phyloP scores from a whole-genome alignment of 2,797 vertebrate species.

The Anguilla pacifica region DNA sequence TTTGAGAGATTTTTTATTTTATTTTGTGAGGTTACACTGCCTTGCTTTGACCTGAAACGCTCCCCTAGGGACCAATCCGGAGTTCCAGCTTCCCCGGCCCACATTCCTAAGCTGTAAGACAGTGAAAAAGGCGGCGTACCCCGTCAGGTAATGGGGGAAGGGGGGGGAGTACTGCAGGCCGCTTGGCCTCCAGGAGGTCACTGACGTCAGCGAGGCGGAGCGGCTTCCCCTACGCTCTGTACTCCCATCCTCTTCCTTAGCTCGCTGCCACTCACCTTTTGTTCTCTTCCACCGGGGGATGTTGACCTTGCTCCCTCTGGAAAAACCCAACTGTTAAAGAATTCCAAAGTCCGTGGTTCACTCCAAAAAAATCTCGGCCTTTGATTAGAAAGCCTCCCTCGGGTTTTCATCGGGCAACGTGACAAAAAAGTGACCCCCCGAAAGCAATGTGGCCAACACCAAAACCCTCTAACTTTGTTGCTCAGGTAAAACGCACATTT shows the following conservation, averaged over 20 bases:
- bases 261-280: conserved; percentile 7
- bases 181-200: not conserved
- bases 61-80: not conserved
- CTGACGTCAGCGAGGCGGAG: conserved; percentile 18
- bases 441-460: too few species aligned
- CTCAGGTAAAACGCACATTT: too few species aligned
- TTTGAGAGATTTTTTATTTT: not conserved
- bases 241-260: conserved; percentile 33
- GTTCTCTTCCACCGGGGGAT: not conserved
- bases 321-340: not conserved
- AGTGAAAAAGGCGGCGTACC: not conserved
- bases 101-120: not conserved
- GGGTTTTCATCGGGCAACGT: not conserved
- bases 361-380: not conserved
- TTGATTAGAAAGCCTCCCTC: not conserved
- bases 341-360: not conserved
- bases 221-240: conserved; percentile 7
- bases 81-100: not conserved
- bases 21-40: not conserved
- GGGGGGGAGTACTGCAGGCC: not conserved
- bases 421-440: not conserved
- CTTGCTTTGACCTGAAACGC: not conserved
- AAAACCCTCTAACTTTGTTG: too few species aligned
- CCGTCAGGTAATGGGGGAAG: not conserved
- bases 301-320: conserved; percentile 6